Conservation (phyloP, 2,113 vertebrate genomes). For the Corvus cornix region DNA sequence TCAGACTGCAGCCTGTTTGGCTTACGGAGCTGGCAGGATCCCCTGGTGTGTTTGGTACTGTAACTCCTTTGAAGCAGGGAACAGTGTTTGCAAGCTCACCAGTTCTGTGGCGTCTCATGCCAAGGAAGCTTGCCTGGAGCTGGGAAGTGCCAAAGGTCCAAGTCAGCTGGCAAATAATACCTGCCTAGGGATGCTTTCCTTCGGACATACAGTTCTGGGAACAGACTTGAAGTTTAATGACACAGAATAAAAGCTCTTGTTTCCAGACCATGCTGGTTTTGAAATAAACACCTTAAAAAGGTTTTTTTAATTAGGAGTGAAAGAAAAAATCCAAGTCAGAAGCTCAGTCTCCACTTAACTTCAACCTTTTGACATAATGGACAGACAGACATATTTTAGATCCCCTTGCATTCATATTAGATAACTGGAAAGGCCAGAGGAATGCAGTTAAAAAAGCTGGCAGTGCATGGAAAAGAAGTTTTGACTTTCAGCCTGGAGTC, state of each 20-base stretch:
- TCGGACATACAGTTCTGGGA: not conserved
- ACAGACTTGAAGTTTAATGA: not conserved
- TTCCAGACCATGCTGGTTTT: not conserved
- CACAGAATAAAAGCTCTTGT: not conserved
- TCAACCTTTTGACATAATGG: not conserved
- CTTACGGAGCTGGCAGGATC: not conserved
- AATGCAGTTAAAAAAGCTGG: not conserved
- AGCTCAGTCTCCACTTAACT: not conserved
- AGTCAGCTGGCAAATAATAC: not conserved
- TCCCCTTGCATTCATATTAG: not conserved
- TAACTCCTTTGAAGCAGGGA: constrained; percentile 15
- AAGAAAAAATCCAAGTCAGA: not conserved
- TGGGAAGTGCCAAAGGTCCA: not conserved
- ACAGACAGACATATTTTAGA: not conserved
- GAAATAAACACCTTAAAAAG: not conserved
- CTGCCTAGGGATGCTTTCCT: not conserved
- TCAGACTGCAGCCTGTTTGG: not conserved
- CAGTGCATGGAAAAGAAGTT: not conserved
- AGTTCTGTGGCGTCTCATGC: accelerated
- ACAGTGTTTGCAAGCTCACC: not conserved
- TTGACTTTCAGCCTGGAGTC: not conserved
- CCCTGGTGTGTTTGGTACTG: not conserved
- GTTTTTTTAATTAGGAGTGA: not conserved
- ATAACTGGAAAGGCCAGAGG: not conserved
- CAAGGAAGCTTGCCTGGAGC: not conserved